Evolutionary conservation across 2,113 vertebrate genomes (phyloP).

Genomic region (Cathartes aura): DNA sequence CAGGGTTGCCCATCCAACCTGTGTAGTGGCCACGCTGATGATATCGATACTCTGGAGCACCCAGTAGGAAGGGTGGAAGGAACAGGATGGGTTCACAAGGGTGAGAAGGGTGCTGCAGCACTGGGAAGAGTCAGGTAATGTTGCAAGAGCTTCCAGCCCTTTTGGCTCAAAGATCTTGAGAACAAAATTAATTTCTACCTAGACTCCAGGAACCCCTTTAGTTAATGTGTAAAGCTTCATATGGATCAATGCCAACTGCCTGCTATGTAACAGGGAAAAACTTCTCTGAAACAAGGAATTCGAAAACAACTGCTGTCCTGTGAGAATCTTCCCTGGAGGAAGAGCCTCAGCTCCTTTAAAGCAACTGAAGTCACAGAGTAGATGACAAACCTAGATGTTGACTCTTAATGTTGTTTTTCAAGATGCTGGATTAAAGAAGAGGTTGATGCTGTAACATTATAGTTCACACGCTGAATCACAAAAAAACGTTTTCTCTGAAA

Average conservation of each 20-base stretch:
- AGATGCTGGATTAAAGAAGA: background rate
- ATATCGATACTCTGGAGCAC: background rate
- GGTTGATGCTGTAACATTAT: background rate
- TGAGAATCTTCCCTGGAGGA: background rate
- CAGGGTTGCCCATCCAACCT: background rate
- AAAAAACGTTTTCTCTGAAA: background rate
- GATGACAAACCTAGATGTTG: background rate
- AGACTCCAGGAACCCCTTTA: background rate
- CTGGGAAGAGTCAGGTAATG: background rate
- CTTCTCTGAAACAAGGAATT: background rate
- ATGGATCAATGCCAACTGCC: background rate
- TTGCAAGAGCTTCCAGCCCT: background rate
- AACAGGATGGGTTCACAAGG: background rate
- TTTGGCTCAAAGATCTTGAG: background rate
- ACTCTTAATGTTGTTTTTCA: background rate
- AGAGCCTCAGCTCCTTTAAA: background rate
- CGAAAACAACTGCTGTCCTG: background rate
- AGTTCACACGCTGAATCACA: background rate
- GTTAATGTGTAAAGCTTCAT: background rate
- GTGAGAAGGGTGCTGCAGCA: background rate
- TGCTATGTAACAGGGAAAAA: background rate
- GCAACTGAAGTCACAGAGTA: background rate
- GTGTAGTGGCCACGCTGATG: rapidly evolving
- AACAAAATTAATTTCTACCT: background rate
- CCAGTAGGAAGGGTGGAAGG: background rate